Evolutionary conservation across 2,888 invertebrate species (phyloP), one percentile per base, ranked within the genome.

Genomic region (Elegia similella): DNA sequence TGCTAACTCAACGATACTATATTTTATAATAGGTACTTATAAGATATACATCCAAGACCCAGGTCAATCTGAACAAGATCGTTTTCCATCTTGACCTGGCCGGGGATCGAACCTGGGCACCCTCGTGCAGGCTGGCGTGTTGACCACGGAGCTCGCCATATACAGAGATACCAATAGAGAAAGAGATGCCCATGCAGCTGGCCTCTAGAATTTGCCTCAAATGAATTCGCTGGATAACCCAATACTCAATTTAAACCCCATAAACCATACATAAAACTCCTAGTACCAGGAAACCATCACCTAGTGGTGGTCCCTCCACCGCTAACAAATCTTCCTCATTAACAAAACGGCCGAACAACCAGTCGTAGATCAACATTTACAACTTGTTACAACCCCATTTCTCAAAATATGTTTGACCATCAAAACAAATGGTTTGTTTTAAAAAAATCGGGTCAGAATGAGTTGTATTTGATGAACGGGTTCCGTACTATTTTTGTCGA

Each of bases 341-440:
- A 34, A 34, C 7, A 38, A 34, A 50, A 50, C 34, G 15, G 1
- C 16, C 23, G n/a, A n/a, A n/a, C n/a, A 23, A 5, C 23, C 5
- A 23, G 50, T 69, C 67, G 59, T 63, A 55, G 50, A 68, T 60
- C 15, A 50, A 42, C 34, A 50, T 42, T 42, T 16, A 50, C 17
- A 42, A 16, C 23, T 23, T 23, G 23, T 23, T 23, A 23, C 13
- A 29, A 15, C 42, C 38, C 30, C 17, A 42, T 50, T 50, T 50
- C 50, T 50, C 50, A 50, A 34, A 50, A 50, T 34, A 17, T 34
- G 32, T 48, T 34, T 34, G 50, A 34, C 50, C 50, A 34, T 50
- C 50, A 34, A 50, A 50, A 50, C 34, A 50, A 50, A 50, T 50
- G 32, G 38, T 50, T 17, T 34, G 16, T 50, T 50, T 38, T 2